Percentiles rank a stretch among this genome's conserved stretches.
Conservation (phyloP, 2,888 invertebrate genomes). For the Frankliniella intonsa region DNA sequence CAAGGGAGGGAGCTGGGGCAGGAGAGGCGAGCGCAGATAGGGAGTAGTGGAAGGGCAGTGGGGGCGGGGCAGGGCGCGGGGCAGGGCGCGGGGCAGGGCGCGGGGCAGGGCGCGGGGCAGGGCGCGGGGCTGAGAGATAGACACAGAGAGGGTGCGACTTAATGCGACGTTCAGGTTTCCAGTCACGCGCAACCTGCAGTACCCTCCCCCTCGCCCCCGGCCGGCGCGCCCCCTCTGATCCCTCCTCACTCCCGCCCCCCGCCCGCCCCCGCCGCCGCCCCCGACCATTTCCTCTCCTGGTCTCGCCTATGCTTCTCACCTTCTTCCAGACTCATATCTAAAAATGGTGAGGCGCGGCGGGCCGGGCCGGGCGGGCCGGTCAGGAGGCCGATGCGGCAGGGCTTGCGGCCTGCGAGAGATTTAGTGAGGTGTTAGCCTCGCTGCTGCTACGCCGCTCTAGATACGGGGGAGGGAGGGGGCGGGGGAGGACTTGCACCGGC, state of each 20-base stretch:
- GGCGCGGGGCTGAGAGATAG: not conserved
- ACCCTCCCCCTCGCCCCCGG: not conserved
- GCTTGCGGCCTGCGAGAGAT: not conserved
- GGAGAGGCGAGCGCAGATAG: not conserved
- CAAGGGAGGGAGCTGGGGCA: not conserved
- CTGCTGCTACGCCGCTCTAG: not conserved
- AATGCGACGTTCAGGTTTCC: slow-evolving; percentile 6
- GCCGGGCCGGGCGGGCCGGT: not conserved
- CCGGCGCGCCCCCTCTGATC: not conserved
- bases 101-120: not conserved
- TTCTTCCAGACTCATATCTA: not conserved
- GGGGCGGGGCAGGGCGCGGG: not conserved
- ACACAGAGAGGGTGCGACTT: not conserved
- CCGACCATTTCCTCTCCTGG: not conserved
- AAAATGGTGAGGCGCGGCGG: not conserved
- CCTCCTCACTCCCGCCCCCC: not conserved
- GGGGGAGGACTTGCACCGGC: not conserved
- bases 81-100: not conserved
- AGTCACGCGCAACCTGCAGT: slow-evolving; percentile 10
- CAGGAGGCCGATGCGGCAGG: not conserved
- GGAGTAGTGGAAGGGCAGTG: not conserved
- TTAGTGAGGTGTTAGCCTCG: not conserved
- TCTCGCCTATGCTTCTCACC: not conserved
- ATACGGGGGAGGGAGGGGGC: not conserved
- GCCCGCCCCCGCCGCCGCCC: not conserved